Conservation (phyloP, 2,797 vertebrate species). For the Micrastur ruficollis region DNA sequence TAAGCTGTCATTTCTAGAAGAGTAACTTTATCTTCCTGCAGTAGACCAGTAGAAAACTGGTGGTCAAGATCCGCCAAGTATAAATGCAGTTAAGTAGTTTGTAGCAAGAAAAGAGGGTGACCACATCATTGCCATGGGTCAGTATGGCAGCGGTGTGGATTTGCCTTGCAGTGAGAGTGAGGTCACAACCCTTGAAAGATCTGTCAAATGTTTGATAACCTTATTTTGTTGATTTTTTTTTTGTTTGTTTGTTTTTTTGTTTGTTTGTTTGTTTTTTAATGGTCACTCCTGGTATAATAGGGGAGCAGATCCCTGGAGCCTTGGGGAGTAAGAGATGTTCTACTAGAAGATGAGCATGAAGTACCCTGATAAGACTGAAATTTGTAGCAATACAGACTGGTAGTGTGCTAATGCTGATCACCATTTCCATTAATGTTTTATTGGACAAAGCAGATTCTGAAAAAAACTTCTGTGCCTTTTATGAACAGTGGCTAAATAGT, state of each 20-base stretch:
- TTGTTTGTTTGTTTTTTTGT: too few relatives aligned
- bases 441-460: neutral
- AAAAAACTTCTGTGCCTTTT: neutral
- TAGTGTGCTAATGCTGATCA: neutral
- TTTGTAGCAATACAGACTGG: too few relatives aligned
- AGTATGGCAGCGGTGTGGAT: neutral
- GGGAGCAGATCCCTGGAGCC: neutral
- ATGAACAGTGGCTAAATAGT: neutral
- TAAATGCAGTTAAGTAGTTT: neutral
- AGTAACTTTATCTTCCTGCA: neutral
- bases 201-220: neutral
- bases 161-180: neutral
- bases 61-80: neutral
- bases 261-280: neutral
- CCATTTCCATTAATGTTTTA: too few relatives aligned
- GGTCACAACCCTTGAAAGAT: neutral
- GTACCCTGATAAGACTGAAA: neutral
- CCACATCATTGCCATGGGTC: fast-evolving
- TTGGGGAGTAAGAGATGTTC: neutral
- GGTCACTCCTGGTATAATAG: neutral
- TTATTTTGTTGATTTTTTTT: neutral
- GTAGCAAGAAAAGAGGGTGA: neutral
- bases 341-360: neutral
- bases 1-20: neutral
- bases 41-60: neutral